Evolutionary conservation across 2,113 vertebrate species (phyloP), one percentile per base, ranked within the genome.

Genomic region (Ranitomeya imitator): DNA sequence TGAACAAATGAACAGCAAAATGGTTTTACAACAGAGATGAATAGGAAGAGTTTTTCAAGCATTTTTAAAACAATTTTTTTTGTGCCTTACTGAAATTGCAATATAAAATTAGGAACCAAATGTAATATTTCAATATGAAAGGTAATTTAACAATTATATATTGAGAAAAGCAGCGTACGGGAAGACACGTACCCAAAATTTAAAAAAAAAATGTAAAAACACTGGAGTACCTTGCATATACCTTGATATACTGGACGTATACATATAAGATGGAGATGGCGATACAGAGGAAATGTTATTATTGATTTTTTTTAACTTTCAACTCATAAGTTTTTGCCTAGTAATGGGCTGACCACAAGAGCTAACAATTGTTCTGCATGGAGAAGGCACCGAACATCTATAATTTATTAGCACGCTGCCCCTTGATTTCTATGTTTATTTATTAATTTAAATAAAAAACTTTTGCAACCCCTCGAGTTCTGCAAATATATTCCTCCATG

Each of bases 401-500:
- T 55, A 26, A 81, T 81, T 84, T 84, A 69, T 55, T 16, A 71
- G 9, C 23, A 19, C 2, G 6, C 63, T 69, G 82, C 51, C 82
- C 61, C 63, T 81, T 45, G 59, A 61, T 37, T 84, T 84, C 54
- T 67, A 67, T 65, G 82, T 54, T 84, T 52, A 21, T 26, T 55
- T 84, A 84, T 71, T 84, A 69, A 84, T 76, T 76, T 19, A 51
- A 51, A 51, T 84, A 84, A 69, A 31, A 84, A 69, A 69, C 12
- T 55, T 23, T 54, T 71, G 37, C n/a, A 83, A 67, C 45, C 79
- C 82, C 63, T 26, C 6, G 82, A 84, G 82, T 84, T 69, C 45
- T 54, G 52, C 52, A 84, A 84, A 84, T 69, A 84, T 84, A 84
- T 84, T 84, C 82, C 63, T 83, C 81, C 81, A 67, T 71, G 65